Evolutionary conservation across 2,797 vertebrate genomes (phyloP).

Genomic region (Acipenser transmontanus): DNA sequence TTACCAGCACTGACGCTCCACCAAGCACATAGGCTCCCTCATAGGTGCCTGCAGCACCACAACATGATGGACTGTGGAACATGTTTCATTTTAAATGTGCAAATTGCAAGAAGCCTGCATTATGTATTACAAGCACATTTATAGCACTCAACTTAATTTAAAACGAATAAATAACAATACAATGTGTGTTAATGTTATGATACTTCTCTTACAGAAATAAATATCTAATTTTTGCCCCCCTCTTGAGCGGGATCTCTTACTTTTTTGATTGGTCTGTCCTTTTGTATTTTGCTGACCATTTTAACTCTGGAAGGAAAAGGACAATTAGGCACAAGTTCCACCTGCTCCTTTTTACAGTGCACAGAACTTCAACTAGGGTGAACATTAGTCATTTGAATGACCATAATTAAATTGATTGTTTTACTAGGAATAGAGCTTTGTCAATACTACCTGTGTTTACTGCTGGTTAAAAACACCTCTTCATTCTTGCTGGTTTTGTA

Average conservation of each 20-base stretch:
- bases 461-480: no score
- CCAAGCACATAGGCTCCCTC: background rate
- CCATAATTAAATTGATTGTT: no score
- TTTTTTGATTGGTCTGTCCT: background rate
- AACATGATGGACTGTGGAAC: background rate
- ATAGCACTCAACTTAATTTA: no score
- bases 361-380: no score
- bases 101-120: background rate
- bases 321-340: background rate
- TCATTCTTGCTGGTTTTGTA: no score
- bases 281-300: background rate
- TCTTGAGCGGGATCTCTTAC: background rate
- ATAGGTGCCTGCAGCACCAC: background rate
- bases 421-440: no score
- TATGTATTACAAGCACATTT: background rate
- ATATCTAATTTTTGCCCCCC: background rate
- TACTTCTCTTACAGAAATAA: background rate
- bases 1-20: no score
- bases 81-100: background rate
- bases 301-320: background rate
- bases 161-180: background rate
- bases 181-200: background rate
- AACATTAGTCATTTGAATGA: no score
- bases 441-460: no score
- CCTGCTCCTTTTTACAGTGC: background rate